Evolutionary conservation across 2,797 vertebrate species (phyloP).

Genomic region (Rhynchonycteris naso): DNA sequence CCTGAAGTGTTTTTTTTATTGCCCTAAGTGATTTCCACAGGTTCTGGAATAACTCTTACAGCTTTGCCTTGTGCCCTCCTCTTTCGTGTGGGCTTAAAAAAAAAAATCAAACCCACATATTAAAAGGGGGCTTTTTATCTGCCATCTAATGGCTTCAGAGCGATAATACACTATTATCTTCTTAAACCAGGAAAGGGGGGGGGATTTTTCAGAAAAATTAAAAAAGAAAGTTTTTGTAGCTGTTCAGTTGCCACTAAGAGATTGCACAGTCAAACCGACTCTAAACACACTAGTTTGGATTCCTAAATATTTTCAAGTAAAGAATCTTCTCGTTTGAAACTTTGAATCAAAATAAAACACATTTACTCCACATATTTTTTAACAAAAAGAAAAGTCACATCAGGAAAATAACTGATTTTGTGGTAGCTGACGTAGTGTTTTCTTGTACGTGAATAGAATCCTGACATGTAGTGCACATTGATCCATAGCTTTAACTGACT

Average conservation of each 20-base stretch:
- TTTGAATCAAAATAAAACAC: slow-evolving; percentile 90
- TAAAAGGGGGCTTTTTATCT: slow-evolving; percentile 92
- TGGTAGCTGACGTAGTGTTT: slow-evolving; percentile 96
- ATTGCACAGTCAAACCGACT: slow-evolving; percentile 99
- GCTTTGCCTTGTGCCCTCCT: slow-evolving; percentile 95
- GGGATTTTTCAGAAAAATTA: slow-evolving; percentile 89
- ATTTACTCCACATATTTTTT: slow-evolving; percentile 93
- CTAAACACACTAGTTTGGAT: slow-evolving; percentile 98
- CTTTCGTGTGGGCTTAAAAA: slow-evolving; percentile 90
- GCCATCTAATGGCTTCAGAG: slow-evolving; percentile 99
- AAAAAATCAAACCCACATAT: slow-evolving; percentile 89
- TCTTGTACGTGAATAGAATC: slow-evolving; percentile 92
- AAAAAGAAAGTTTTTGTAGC: slow-evolving; percentile 94
- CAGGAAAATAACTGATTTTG: slow-evolving; percentile 93
- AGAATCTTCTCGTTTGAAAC: slow-evolving; percentile 93
- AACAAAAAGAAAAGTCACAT: slow-evolving; percentile 92
- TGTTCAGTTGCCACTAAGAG: slow-evolving; percentile 99
- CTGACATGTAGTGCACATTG: slow-evolving; percentile 93
- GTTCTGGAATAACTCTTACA: slow-evolving; percentile 99
- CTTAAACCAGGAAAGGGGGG: slow-evolving; percentile 92
- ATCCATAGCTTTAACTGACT: slow-evolving; percentile 94
- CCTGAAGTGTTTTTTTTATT: slow-evolving; percentile 97
- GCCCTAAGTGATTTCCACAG: slow-evolving; percentile 97
- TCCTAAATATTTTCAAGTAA: slow-evolving; percentile 93
- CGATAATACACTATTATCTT: slow-evolving; percentile 95